Percentiles rank a stretch among this genome's conserved stretches.
phyloP scores from a whole-genome alignment of 1,140 invertebrate genomes.

The Dolichoris vasculosae region DNA sequence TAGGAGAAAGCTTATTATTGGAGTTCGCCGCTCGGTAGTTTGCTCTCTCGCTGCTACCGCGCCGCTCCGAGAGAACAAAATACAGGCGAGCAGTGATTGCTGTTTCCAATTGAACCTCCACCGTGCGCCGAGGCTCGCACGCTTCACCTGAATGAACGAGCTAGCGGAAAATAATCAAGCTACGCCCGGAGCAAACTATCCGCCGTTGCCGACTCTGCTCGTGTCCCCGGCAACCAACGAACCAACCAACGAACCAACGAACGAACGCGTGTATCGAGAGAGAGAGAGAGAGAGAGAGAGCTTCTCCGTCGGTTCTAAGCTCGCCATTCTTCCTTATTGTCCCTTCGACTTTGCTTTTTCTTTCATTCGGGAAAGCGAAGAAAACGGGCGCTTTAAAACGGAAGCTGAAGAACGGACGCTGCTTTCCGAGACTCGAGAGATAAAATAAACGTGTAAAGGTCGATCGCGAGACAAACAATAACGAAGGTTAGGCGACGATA shows the following conservation, averaged over 20 bases:
- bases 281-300: not conserved
- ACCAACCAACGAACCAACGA: conserved; percentile 13
- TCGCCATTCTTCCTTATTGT: conserved; percentile 25
- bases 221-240: conserved; percentile 50
- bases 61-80: conserved; percentile 67
- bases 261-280: conserved; percentile 35
- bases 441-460: too few relatives aligned
- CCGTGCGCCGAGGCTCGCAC: conserved; percentile 61
- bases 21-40: conserved; percentile 68
- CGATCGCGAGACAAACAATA: not conserved
- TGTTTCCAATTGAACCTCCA: conserved; percentile 75
- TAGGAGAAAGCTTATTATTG: conserved; percentile 76
- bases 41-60: not conserved
- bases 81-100: conserved; percentile 75
- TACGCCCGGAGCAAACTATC: conserved; percentile 72
- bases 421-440: too few relatives aligned
- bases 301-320: conserved; percentile 14
- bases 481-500: not conserved
- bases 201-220: conserved; percentile 2
- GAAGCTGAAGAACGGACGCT: too few relatives aligned
- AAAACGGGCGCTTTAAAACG: too few relatives aligned
- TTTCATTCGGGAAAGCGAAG: too few relatives aligned
- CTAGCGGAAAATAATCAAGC: conserved; percentile 76
- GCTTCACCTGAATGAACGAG: conserved; percentile 74
- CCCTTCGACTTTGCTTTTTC: conserved; percentile 10